Conservation (phyloP, 2,797 vertebrate genomes). For the Phyllotis vaccarum region DNA sequence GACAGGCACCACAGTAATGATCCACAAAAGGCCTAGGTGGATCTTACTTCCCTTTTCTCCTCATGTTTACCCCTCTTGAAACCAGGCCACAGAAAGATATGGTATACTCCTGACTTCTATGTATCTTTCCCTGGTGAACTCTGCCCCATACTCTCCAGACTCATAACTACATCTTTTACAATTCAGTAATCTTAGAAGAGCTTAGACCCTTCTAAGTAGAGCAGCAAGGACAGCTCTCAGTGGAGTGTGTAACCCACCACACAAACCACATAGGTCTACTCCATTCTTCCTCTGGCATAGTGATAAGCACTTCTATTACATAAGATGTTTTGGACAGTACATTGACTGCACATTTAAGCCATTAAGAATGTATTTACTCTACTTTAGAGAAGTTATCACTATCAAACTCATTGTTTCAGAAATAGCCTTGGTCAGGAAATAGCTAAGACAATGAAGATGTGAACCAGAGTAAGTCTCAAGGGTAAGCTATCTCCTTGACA, state of each 20-base stretch:
- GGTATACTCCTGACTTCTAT: not conserved
- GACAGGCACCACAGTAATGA: no score
- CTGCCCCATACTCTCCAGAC: not conserved
- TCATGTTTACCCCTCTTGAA: not conserved
- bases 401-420: not conserved
- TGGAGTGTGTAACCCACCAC: not conserved
- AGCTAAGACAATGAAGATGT: constrained; percentile 24
- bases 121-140: not conserved
- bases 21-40: not conserved
- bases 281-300: not conserved
- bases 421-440: not conserved
- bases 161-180: not conserved
- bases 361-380: not conserved
- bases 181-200: not conserved
- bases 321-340: not conserved
- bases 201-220: not conserved
- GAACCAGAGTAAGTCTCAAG: not conserved
- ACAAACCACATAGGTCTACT: not conserved
- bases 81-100: not conserved
- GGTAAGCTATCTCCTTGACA: not conserved
- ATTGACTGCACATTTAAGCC: not conserved
- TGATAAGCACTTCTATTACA: not conserved
- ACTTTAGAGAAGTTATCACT: not conserved
- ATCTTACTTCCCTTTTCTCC: not conserved
- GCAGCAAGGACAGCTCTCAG: not conserved